Percentiles rank a stretch among this genome's conserved stretches.
Conservation (phyloP, 2,888 invertebrate species). For the Limnephilus lunatus region DNA sequence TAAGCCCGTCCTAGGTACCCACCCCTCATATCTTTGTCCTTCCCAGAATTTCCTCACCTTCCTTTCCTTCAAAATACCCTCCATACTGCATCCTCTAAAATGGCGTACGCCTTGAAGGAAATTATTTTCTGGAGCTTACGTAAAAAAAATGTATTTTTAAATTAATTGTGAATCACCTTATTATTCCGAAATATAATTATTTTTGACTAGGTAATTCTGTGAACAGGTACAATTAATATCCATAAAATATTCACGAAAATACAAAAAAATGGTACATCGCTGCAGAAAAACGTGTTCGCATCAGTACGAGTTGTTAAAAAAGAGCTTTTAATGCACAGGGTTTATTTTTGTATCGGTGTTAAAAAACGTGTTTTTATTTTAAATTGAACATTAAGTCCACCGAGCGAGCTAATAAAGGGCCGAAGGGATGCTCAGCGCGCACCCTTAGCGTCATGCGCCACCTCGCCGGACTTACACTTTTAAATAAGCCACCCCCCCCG, state of each 20-base stretch:
- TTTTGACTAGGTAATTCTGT: background rate
- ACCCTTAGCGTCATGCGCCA: background rate
- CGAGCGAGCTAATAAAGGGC: slow-evolving; percentile 10
- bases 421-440: background rate
- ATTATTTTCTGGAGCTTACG: too few relatives aligned
- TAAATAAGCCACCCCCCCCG: slow-evolving; percentile 42
- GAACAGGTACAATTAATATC: background rate
- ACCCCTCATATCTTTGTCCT: too few relatives aligned
- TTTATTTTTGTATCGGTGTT: background rate
- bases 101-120: too few relatives aligned
- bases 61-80: too few relatives aligned
- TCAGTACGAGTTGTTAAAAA: background rate
- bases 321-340: background rate
- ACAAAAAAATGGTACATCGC: background rate
- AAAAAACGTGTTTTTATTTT: slow-evolving; percentile 8
- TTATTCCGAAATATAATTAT: background rate
- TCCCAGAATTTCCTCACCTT: too few relatives aligned
- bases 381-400: slow-evolving; percentile 30
- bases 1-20: too few relatives aligned
- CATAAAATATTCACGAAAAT: background rate
- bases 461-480: slow-evolving; percentile 22
- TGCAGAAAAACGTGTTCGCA: background rate
- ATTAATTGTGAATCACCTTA: background rate
- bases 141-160: too few relatives aligned
- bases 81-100: too few relatives aligned